A percentile compares a stretch with the other conserved stretches of the same genome.
Evolutionary conservation across 2,113 vertebrate species (phyloP).

Genomic region (Passer montanus): DNA sequence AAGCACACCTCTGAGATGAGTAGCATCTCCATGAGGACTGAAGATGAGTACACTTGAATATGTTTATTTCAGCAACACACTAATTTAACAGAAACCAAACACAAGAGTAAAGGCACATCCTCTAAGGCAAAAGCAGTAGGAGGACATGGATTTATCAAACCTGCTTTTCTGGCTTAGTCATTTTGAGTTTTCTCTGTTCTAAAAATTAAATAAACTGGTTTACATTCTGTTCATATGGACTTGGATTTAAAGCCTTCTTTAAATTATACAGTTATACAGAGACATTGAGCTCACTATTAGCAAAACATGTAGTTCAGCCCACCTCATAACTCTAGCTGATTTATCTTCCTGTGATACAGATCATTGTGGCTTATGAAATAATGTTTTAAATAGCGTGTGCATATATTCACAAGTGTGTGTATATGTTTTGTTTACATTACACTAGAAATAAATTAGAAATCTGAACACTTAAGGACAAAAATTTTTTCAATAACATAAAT

Average conservation of each 20-base stretch:
- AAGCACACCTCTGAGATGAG: background rate
- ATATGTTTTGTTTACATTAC: background rate
- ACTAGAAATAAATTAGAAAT: background rate
- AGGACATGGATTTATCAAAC: background rate
- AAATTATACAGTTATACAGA: background rate
- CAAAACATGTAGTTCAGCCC: background rate
- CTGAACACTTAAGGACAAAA: background rate
- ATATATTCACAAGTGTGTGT: background rate
- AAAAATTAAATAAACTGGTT: background rate
- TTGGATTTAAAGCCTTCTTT: background rate
- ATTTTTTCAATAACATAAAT: background rate
- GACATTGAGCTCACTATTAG: background rate
- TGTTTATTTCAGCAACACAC: background rate
- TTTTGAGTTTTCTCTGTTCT: background rate
- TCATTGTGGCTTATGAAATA: background rate
- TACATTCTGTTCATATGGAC: background rate
- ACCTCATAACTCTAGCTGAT: background rate
- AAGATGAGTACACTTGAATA: background rate
- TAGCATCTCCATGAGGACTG: accelerated
- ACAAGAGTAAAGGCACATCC: background rate
- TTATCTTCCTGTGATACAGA: background rate
- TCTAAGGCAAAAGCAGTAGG: background rate
- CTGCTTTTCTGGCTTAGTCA: background rate
- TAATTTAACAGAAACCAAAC: background rate
- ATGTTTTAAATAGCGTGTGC: background rate